Base-by-base conservation (phyloP, 2,113 vertebrate species). In the Phalacrocorax pelagicus region DNA sequence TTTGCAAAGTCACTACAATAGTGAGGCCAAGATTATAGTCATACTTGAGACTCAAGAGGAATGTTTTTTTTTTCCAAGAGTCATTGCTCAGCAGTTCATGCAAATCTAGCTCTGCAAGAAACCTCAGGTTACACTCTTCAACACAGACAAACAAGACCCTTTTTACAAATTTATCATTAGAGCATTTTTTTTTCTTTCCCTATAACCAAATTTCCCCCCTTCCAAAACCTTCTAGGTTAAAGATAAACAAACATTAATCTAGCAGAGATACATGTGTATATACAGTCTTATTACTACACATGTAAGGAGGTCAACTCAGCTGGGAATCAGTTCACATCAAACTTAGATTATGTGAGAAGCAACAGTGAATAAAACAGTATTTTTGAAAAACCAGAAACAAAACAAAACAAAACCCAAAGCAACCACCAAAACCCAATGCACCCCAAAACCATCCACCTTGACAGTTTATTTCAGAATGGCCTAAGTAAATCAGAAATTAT, bases 251-350 rank as follows among this genome's bases (percentile, higher is more conserved):
- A 52, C 1, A 1, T 51, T 74, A 96, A 77, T 15, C 70, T 26
- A 84, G 40, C 30, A 90, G 24, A 88, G 38, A 86, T 15, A 57
- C 2, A 7, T 9, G 18, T 42, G 26, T 59, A 40, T 15, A 74
- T 16, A 61, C 21, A 70, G 49, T 22, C 63, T 59, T 52, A 81
- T 12, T 73, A 70, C 46, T 46, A 29, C 49, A 92, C 84, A 86
- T 77, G 89, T 72, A 93, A 92, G 88, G 74, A 94, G 93, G 91
- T 88, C 73, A 97, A 92, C 94, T 97, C 92, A 96, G 70, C 80
- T 97, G 80, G 83, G 86, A 95, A 94, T 96, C 27, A 94, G 73
- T 83, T 94, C 75, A 92, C 93, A 95, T 94, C 51, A 67, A 97
- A 92, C 75, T 97, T 73, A 44, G 40, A 94, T 40, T 88, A 85